These are phyloP conservation scores for Ganaspis brasiliensis DNA, from an alignment of 2,888 invertebrate genomes.

Conservation along the genomic window DNA sequence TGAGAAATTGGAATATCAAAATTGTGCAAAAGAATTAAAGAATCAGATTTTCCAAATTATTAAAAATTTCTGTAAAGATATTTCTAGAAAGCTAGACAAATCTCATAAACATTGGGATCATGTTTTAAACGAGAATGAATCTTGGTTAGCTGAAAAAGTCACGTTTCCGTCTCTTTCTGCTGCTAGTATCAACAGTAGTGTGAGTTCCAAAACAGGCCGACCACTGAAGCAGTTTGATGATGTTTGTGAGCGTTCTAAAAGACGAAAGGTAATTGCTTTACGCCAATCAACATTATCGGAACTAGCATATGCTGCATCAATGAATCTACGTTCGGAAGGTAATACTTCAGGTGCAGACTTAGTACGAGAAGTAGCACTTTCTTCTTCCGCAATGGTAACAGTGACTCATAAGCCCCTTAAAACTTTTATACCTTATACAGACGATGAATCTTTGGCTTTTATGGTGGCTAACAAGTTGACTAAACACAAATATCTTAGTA, in stretches of 20 bases:
- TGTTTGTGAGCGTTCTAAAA: background rate
- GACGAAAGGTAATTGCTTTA: background rate
- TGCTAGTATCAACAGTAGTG: background rate
- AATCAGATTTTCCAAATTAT: background rate
- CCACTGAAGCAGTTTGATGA: background rate
- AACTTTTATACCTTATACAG: constrained; percentile 6
- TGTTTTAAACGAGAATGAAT: constrained; percentile 20
- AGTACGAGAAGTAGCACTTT: background rate
- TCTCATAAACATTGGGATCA: background rate
- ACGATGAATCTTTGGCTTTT: constrained; percentile 6
- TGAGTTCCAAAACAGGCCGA: background rate
- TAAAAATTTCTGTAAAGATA: background rate
- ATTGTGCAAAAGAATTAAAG: background rate
- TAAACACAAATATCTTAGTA: constrained; percentile 6
- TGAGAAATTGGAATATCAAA: no score
- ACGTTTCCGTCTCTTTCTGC: background rate
- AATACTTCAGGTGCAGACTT: background rate
- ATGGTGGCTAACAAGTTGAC: background rate
- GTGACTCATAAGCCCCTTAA: background rate
- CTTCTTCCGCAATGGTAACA: background rate
- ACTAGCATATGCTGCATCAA: constrained; percentile 5
- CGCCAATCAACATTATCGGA: background rate
- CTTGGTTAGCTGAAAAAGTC: background rate
- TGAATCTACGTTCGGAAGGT: background rate
- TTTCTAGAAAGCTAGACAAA: constrained; percentile 4